Evolutionary conservation across 2,113 vertebrate genomes (phyloP), one percentile per base, ranked within the genome.

Genomic region (Cryptotis parvus): DNA sequence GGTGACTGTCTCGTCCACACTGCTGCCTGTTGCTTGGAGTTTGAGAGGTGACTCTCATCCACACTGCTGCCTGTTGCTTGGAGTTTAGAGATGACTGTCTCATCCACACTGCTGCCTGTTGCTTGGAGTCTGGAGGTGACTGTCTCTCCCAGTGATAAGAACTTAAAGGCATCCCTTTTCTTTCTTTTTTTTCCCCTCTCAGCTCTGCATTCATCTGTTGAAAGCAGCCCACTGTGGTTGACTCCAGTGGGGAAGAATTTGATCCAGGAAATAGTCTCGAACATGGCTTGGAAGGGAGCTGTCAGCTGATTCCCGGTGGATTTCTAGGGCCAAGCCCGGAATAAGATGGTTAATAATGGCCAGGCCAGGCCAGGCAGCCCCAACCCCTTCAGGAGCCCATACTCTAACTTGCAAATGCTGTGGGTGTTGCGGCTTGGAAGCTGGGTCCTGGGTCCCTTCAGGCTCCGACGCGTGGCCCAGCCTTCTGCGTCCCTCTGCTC

Each of bases 291-390:
- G 63, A 7, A 91, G 37, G n/a, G 41, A 73, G n/a, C 43, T 84
- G 69, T 26, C 72, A 68, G 43, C 70, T 41, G n/a, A 18, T 33
- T 39, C 27, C 35, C 39, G 9, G 29, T 91, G 77, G 77, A 84
- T 69, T 95, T 95, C 81, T 91, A 92, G 69, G 81, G 92, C 91
- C 87, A 35, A 52, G 27, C 66, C 37, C 41, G 73, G 83, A 87
- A 73, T 73, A 63, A 73, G 58, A 89, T 12, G n/a, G 68, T 69
- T 8, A 35, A 22, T 26, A 78, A 75, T 58, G 82, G 58, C 26
- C 72, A 61, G 66, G 76, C 26, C 72, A 61, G 66, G 76, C 33
- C 31, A 65, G 77, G 45, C 35, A 78, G 74, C 58, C 45, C n/a
- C n/a, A n/a, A n/a, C n/a, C 18, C 18, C 39, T 37, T 83, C 33